These are phyloP conservation scores for Magallana angulata DNA, from an alignment of 1,140 invertebrate genomes.

Conservation along the genomic window DNA sequence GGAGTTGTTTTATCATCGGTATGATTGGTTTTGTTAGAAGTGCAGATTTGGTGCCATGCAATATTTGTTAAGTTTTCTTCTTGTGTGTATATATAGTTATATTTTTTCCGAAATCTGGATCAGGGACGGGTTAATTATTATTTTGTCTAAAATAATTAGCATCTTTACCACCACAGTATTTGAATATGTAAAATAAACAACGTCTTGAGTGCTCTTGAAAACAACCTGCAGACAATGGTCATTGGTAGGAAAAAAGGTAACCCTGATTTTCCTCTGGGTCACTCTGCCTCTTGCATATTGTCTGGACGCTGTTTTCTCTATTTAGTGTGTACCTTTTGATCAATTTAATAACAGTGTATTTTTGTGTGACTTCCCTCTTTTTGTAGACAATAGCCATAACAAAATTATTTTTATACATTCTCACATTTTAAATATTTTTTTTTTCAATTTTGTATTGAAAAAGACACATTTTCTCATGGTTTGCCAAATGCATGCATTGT, in stretches of 20 bases:
- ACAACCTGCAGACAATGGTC: background rate
- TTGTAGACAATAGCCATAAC: conserved; percentile 18
- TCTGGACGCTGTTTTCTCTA: conserved; percentile 6
- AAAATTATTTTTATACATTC: conserved; percentile 10
- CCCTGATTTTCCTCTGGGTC: background rate
- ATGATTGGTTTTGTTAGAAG: conserved; percentile 20
- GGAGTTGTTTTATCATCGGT: conserved; percentile 9
- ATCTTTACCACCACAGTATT: conserved; percentile 42
- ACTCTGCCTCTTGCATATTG: background rate
- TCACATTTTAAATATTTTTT: background rate
- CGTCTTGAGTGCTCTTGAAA: conserved; percentile 35
- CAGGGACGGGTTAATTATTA: conserved; percentile 40
- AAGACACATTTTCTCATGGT: background rate
- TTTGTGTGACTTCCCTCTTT: conserved; percentile 2
- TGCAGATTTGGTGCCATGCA: conserved; percentile 39
- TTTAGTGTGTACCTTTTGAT: conserved; percentile 36
- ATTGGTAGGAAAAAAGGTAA: background rate
- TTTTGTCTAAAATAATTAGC: conserved; percentile 23
- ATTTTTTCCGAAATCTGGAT: conserved; percentile 21
- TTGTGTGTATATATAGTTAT: conserved; percentile 36
- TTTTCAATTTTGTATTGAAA: background rate
- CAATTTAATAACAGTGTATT: conserved; percentile 30
- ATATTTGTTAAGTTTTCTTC: conserved; percentile 40
- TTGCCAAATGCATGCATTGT: conserved; percentile 14
- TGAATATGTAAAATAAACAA: conserved; percentile 37